Evolutionary conservation across 2,888 invertebrate species (phyloP).

Genomic region (Podabrus alpinus): DNA sequence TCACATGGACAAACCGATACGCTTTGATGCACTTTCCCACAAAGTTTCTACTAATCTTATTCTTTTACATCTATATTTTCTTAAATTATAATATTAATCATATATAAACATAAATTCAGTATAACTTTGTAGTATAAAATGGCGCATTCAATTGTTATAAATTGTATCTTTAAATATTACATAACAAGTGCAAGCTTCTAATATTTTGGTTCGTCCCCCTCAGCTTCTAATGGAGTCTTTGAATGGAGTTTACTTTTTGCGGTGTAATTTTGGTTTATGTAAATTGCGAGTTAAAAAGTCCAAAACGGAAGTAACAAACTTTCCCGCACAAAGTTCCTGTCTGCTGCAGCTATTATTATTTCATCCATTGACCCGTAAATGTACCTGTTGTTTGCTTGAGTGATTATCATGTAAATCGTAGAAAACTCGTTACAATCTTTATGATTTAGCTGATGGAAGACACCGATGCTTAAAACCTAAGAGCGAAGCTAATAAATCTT

Average conservation of each 20-base stretch:
- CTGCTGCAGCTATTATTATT: slow-evolving; percentile 20
- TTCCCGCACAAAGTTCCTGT: slow-evolving; percentile 31
- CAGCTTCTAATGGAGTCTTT: neutral
- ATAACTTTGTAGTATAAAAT: neutral
- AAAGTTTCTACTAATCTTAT: slow-evolving; percentile 31
- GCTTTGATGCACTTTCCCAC: slow-evolving; percentile 43
- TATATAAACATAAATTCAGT: neutral
- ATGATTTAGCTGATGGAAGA: neutral
- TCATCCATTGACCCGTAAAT: slow-evolving; percentile 30
- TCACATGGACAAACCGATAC: slow-evolving; percentile 42
- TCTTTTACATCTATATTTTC: slow-evolving; percentile 19
- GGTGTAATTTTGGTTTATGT: neutral
- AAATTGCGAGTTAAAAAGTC: neutral
- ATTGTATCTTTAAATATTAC: neutral
- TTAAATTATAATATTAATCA: slow-evolving; percentile 4
- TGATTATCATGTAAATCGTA: slow-evolving; percentile 13
- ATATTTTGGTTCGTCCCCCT: neutral
- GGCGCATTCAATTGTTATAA: neutral
- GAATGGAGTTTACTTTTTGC: neutral
- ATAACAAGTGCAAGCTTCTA: neutral
- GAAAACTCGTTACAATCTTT: neutral
- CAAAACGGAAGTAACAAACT: slow-evolving; percentile 21
- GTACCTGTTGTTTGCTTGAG: slow-evolving; percentile 25
- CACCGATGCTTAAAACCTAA: neutral
- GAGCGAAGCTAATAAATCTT: neutral